These are phyloP conservation scores for Corapipo altera DNA, from an alignment of 2,113 vertebrate species.

Conservation along the genomic window DNA sequence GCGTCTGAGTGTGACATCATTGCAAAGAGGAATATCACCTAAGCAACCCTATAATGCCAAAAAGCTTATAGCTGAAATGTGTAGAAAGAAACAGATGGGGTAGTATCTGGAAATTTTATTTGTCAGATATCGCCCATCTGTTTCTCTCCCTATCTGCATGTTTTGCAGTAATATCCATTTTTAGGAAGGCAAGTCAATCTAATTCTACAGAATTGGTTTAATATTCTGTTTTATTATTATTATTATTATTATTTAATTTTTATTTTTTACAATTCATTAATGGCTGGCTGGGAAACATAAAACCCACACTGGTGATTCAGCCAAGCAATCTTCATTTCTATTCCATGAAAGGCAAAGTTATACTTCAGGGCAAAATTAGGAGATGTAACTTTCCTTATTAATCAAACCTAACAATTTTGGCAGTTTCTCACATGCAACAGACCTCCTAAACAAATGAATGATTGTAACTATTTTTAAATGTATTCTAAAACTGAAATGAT, in stretches of 20 bases:
- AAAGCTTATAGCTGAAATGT: constrained; percentile 57
- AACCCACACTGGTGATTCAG: constrained; percentile 57
- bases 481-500: constrained; percentile 39
- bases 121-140: constrained; percentile 72
- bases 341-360: constrained; percentile 49
- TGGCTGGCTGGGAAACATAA: constrained; percentile 59
- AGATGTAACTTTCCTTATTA: constrained; percentile 62
- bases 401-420: constrained; percentile 56
- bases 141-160: constrained; percentile 59
- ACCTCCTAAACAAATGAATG: constrained; percentile 60
- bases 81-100: constrained; percentile 74
- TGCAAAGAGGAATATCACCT: constrained; percentile 33
- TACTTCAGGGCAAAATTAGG: constrained; percentile 64
- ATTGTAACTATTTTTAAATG: constrained; percentile 46
- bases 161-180: constrained; percentile 71
- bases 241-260: constrained; percentile 41
- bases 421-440: constrained; percentile 55
- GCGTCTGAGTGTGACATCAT: background rate
- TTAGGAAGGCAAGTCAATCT: constrained; percentile 65
- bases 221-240: constrained; percentile 45
- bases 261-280: constrained; percentile 63
- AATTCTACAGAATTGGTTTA: constrained; percentile 61
- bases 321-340: constrained; percentile 32
- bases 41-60: constrained; percentile 48
- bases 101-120: constrained; percentile 76